Evolutionary conservation across 2,888 invertebrate genomes (phyloP).

Genomic region (Aphidoletes aphidimyza): DNA sequence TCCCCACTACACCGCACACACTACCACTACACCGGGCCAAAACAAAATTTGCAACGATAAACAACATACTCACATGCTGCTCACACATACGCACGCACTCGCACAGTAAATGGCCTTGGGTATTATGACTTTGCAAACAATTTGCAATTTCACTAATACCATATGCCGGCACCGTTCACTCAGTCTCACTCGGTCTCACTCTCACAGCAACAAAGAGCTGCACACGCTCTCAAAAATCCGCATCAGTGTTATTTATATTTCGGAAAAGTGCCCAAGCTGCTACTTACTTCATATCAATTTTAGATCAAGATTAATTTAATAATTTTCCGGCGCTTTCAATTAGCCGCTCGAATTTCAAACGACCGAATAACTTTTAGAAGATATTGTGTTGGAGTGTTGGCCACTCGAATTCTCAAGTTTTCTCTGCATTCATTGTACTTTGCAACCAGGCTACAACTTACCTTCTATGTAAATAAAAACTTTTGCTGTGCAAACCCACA

Average conservation of each 20-base stretch:
- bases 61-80: neutral
- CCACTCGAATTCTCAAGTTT: too few relatives aligned
- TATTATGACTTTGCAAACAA: slow-evolving; percentile 14
- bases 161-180: neutral
- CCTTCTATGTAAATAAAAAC: neutral
- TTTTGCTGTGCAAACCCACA: neutral
- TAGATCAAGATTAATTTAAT: slow-evolving; percentile 46
- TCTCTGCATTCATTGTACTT: too few relatives aligned
- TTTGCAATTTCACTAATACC: slow-evolving; percentile 37
- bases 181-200: too few relatives aligned
- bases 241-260: neutral
- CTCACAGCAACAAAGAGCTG: too few relatives aligned
- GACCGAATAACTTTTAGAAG: neutral
- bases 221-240: neutral
- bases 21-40: too few relatives aligned
- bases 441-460: too few relatives aligned
- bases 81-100: neutral
- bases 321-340: slow-evolving; percentile 33
- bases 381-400: slow-evolving; percentile 14
- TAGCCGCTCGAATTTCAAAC: slow-evolving; percentile 8
- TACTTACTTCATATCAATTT: slow-evolving; percentile 24
- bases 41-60: too few relatives aligned
- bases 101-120: neutral
- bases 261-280: neutral
- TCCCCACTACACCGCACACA: neutral